Percentiles rank a stretch among this genome's conserved stretches.
phyloP scores from a whole-genome alignment of 2,113 vertebrate genomes.

The Apus apus region DNA sequence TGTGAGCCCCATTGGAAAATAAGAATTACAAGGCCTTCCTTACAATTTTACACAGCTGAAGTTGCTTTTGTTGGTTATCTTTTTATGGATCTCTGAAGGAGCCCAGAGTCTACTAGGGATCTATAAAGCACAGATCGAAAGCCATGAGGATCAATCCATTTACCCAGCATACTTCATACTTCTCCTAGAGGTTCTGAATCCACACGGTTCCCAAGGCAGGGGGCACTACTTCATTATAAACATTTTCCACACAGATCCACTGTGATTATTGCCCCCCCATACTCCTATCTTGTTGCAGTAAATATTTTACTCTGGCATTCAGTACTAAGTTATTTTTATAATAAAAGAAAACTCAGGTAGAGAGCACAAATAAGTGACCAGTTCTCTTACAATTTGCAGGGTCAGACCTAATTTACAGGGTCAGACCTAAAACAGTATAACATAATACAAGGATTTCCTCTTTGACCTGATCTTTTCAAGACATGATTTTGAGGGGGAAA shows the following conservation, averaged over 20 bases:
- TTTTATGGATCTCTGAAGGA: neutral
- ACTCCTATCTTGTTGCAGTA: neutral
- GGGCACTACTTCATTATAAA: neutral
- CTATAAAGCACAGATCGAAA: neutral
- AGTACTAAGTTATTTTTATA: neutral
- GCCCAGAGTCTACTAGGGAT: neutral
- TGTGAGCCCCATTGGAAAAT: neutral
- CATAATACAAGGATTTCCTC: neutral
- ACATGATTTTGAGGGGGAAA: neutral
- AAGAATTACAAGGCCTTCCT: neutral
- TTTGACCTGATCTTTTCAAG: neutral
- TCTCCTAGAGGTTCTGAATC: neutral
- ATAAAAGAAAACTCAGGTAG: neutral
- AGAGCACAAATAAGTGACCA: neutral
- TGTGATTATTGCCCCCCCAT: rapidly evolving
- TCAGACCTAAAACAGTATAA: neutral
- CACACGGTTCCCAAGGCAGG: neutral
- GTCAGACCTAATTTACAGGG: neutral
- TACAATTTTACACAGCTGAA: neutral
- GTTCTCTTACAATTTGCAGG: neutral
- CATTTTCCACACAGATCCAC: neutral
- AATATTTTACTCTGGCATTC: neutral
- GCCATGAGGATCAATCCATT: neutral
- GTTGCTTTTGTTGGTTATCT: neutral
- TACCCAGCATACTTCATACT: neutral